A percentile compares a stretch with the other conserved stretches of the same genome.
Conservation (phyloP, 2,113 vertebrate genomes). For the Micromys minutus region DNA sequence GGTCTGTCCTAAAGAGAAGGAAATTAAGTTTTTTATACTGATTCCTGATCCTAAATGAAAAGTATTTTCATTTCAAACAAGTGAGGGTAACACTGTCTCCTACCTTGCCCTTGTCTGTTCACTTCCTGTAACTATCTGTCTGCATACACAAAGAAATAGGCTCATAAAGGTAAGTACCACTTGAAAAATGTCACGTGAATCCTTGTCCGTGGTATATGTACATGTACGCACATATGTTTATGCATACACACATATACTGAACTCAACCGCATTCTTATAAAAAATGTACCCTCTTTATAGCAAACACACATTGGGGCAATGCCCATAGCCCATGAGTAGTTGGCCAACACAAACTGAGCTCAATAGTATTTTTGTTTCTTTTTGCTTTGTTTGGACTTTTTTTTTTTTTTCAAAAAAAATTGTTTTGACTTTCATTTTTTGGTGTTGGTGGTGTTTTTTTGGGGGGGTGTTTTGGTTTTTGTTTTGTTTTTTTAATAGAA, state of each 20-base stretch:
- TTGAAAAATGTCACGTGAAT: neutral
- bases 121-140: neutral
- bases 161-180: neutral
- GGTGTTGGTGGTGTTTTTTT: neutral
- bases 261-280: neutral
- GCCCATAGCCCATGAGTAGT: neutral
- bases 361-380: neutral
- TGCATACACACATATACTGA: neutral
- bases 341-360: neutral
- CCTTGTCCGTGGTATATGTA: neutral
- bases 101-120: neutral
- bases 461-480: neutral
- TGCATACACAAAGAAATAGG: neutral
- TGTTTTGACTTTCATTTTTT: neutral
- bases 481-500: neutral
- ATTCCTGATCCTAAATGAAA: neutral
- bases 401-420: neutral
- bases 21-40: neutral
- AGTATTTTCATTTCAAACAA: neutral
- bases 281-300: neutral
- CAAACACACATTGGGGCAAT: neutral
- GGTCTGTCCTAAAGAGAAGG: neutral
- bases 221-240: too few species aligned
- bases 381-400: neutral
- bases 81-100: neutral